Percentiles rank a stretch among this genome's conserved stretches.
phyloP scores from a whole-genome alignment of 35 echinoderm and acorn worm species.

The Apostichopus japonicus region DNA sequence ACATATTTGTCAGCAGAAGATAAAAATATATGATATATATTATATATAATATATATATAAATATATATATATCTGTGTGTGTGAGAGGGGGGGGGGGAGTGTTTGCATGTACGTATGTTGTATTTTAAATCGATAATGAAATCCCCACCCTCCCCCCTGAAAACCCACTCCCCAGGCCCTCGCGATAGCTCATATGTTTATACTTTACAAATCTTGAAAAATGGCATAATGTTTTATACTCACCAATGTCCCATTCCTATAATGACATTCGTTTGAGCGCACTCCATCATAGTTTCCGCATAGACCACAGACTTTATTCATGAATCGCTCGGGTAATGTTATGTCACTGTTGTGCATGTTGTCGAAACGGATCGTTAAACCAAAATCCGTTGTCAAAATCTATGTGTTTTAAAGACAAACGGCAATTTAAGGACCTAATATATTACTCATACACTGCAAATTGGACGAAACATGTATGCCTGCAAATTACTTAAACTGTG shows the following conservation, averaged over 20 bases:
- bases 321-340: neutral
- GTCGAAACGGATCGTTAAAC: conserved; percentile 29
- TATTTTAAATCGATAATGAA: too few relatives aligned
- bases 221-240: neutral
- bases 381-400: conserved; percentile 45
- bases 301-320: conserved; percentile 38
- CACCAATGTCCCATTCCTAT: conserved; percentile 28
- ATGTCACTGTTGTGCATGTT: conserved; percentile 26
- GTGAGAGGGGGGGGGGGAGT: too few relatives aligned
- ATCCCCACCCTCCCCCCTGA: too few relatives aligned
- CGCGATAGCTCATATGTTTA: too few relatives aligned
- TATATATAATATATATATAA: too few relatives aligned
- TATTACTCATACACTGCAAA: too few relatives aligned
- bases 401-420: neutral
- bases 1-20: too few relatives aligned
- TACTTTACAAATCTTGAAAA: neutral
- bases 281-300: conserved; percentile 44
- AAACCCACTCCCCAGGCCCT: too few relatives aligned
- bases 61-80: too few relatives aligned
- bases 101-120: too few relatives aligned
- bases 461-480: neutral
- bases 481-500: neutral
- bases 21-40: too few relatives aligned
- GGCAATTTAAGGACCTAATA: neutral
- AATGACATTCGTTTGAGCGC: conserved; percentile 27